Evolutionary conservation across 2,113 vertebrate genomes (phyloP).

Genomic region (Coturnix japonica): DNA sequence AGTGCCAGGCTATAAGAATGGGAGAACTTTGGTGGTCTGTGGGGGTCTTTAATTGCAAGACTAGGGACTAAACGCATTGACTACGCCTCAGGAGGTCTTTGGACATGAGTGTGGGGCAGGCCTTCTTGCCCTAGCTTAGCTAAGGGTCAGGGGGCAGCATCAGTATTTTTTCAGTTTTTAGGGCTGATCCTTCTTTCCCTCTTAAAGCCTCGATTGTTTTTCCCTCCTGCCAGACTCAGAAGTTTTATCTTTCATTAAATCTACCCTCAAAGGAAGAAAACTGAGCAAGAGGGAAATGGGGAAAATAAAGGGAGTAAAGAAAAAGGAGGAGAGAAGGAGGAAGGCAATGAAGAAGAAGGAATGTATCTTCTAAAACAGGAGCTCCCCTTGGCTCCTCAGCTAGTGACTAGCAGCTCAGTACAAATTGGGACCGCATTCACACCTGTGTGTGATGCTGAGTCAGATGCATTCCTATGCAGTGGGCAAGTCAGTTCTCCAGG

Average conservation of each 20-base stretch:
- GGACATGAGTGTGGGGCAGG: not conserved
- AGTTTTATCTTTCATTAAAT: not conserved
- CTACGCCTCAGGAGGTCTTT: not conserved
- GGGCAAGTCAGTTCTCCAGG: not conserved
- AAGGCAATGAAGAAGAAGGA: not conserved
- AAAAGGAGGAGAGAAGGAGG: not conserved
- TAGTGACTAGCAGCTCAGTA: not conserved
- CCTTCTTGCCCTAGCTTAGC: not conserved
- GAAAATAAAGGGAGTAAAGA: not conserved
- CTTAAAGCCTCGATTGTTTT: not conserved
- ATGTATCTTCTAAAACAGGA: not conserved
- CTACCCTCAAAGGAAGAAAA: not conserved
- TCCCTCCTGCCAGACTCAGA: not conserved
- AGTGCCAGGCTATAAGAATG: not conserved
- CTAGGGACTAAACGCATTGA: not conserved
- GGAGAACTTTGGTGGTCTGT: not conserved
- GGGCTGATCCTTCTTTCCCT: not conserved
- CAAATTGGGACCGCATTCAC: not conserved
- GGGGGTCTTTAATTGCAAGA: not conserved
- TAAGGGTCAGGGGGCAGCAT: not conserved
- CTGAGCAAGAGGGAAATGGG: not conserved
- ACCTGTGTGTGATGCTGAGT: slow-evolving; percentile 27
- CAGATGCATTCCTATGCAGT: not conserved
- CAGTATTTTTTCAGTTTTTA: not conserved
- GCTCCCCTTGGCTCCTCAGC: not conserved